Evolutionary conservation across 2,797 vertebrate genomes (phyloP).

Genomic region (Saxicola maurus): DNA sequence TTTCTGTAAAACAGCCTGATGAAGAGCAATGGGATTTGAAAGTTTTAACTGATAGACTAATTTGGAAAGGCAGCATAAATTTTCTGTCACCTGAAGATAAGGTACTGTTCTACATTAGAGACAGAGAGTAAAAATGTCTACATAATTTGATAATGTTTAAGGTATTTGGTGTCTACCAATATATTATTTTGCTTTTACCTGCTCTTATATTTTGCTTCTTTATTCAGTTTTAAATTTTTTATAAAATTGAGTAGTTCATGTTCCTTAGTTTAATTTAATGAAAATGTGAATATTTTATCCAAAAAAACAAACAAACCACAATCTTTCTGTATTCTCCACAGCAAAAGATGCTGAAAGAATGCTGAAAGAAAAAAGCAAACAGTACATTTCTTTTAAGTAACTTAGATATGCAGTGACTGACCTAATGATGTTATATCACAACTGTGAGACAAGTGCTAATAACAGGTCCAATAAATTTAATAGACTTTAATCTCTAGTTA

Average conservation of each 20-base stretch:
- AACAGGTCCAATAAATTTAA: not conserved
- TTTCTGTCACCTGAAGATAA: not conserved
- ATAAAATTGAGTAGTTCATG: rapidly evolving
- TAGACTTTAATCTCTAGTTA: not conserved
- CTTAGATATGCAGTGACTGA: not conserved
- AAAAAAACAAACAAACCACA: not conserved
- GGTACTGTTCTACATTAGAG: not conserved
- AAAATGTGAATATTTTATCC: not conserved
- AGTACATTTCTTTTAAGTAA: not conserved
- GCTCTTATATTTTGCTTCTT: not conserved
- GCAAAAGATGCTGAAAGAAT: not conserved
- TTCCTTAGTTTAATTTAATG: not conserved
- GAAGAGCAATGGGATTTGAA: not conserved
- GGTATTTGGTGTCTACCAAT: not conserved
- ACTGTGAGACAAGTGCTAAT: not conserved
- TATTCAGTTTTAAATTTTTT: rapidly evolving
- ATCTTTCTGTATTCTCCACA: not conserved
- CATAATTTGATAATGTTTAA: not conserved
- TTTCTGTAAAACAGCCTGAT: not conserved
- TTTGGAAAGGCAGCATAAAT: not conserved
- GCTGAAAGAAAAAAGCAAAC: not conserved
- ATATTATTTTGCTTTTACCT: not conserved
- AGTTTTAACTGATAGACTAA: not conserved
- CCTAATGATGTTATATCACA: not conserved
- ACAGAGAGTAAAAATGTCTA: not conserved